A percentile compares a stretch with the other conserved stretches of the same genome.
Evolutionary conservation across 1,140 invertebrate species (phyloP).

Genomic region (Gyrodactylus salaris): DNA sequence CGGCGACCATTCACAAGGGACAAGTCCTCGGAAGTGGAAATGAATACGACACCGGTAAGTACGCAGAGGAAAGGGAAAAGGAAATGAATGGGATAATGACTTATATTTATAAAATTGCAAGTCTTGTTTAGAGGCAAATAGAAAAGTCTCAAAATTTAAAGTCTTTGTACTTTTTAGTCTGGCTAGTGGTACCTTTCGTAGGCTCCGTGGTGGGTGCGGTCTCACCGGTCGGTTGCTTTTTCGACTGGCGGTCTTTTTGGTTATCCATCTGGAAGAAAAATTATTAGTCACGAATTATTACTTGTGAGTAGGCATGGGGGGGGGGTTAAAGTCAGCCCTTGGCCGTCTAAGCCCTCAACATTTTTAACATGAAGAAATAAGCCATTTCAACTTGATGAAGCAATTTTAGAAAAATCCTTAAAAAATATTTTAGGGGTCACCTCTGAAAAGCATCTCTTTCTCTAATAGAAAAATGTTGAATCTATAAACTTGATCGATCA

Average conservation of each 20-base stretch:
- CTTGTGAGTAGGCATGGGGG: too few species aligned
- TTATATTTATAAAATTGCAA: neutral
- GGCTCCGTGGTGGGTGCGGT: neutral
- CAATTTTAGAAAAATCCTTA: too few species aligned
- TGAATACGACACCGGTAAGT: neutral
- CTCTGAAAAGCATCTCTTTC: too few species aligned
- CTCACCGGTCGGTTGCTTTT: slow-evolving; percentile 46
- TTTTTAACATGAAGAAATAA: too few species aligned
- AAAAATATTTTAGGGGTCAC: too few species aligned
- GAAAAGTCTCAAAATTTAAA: slow-evolving; percentile 7
- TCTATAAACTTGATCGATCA: too few species aligned
- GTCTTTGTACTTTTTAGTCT: slow-evolving; percentile 7
- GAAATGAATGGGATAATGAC: neutral
- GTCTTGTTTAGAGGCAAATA: neutral
- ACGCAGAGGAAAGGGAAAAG: neutral
- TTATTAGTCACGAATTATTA: too few species aligned
- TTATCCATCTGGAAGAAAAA: slow-evolving; percentile 9
- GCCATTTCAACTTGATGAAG: too few species aligned
- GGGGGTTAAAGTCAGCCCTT: too few species aligned
- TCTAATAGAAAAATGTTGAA: too few species aligned
- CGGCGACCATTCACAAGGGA: neutral
- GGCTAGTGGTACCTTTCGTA: neutral
- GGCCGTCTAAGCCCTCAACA: too few species aligned
- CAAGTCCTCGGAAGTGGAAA: neutral
- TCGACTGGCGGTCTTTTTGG: slow-evolving; percentile 5